phyloP scores from a whole-genome alignment of 1,140 invertebrate genomes.

The Halesus radiatus region DNA sequence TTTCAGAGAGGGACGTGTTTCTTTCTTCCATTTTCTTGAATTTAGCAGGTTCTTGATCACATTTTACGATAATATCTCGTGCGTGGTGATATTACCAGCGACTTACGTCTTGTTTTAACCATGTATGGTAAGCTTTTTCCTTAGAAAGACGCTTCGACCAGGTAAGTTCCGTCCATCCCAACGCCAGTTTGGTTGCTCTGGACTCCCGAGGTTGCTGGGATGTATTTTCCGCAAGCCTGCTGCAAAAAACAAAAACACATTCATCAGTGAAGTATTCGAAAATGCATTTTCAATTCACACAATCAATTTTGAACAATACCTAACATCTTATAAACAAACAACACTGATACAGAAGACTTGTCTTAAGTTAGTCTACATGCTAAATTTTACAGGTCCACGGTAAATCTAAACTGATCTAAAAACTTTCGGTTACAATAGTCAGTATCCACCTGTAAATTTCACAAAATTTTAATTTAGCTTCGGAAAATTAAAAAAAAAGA shows the following conservation, averaged over 20 bases:
- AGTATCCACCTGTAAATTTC: too few relatives aligned
- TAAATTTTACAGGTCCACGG: too few relatives aligned
- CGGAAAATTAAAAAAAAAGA: too few relatives aligned
- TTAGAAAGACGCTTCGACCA: slow-evolving; percentile 87
- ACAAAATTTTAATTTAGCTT: too few relatives aligned
- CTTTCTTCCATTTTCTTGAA: not conserved
- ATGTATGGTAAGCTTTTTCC: not conserved
- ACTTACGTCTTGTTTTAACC: not conserved
- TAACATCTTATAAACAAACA: too few relatives aligned
- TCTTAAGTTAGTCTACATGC: too few relatives aligned
- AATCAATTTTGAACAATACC: too few relatives aligned
- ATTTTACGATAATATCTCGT: too few relatives aligned
- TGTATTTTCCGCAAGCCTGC: slow-evolving; percentile 87
- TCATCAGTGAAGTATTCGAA: slow-evolving; percentile 65
- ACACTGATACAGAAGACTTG: too few relatives aligned
- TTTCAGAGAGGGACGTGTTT: not conserved
- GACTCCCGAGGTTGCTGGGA: slow-evolving; percentile 82
- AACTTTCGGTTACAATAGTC: too few relatives aligned
- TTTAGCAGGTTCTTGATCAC: not conserved
- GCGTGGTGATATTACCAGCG: not conserved
- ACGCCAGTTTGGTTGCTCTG: slow-evolving; percentile 83
- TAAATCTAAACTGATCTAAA: too few relatives aligned
- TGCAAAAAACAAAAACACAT: slow-evolving; percentile 72
- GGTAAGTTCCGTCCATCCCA: slow-evolving; percentile 84
- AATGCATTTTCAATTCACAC: slow-evolving; percentile 1